A percentile compares a stretch with the other conserved stretches of the same genome.
Evolutionary conservation across 1,140 invertebrate species (phyloP).

Genomic region (Periplaneta americana): DNA sequence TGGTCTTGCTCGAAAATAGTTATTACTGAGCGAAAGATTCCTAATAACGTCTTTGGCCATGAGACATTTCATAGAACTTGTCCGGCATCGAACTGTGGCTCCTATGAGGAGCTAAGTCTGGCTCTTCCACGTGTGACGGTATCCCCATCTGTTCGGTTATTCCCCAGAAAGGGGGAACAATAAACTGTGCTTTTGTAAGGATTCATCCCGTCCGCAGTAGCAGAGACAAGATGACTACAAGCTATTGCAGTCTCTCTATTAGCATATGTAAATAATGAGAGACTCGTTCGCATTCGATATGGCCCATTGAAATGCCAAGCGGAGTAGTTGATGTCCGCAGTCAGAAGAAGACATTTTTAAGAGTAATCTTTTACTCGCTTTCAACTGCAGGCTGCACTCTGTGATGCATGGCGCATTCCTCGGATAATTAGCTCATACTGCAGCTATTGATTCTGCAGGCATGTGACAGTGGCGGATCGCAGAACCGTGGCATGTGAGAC

Average conservation of each 20-base stretch:
- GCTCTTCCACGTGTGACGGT: too few relatives aligned
- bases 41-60: too few relatives aligned
- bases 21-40: too few relatives aligned
- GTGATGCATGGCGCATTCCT: background rate
- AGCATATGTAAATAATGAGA: background rate
- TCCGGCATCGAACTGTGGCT: too few relatives aligned
- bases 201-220: background rate
- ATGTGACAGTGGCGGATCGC: background rate
- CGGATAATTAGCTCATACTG: background rate
- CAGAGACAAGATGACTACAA: too few relatives aligned
- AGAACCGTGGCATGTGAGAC: too few relatives aligned
- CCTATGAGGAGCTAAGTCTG: too few relatives aligned
- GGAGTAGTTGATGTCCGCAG: background rate
- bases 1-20: too few relatives aligned
- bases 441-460: background rate
- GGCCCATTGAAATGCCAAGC: background rate
- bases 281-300: background rate
- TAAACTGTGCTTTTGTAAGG: background rate
- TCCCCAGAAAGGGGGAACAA: background rate
- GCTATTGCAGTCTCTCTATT: background rate
- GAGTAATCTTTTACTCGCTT: background rate
- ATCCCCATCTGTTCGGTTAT: background rate
- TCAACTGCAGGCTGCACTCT: background rate
- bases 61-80: too few relatives aligned
- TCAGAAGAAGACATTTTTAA: background rate